Evolutionary conservation across 2,797 vertebrate species (phyloP), one percentile per base, ranked within the genome.

Genomic region (Aldrovandia affinis): DNA sequence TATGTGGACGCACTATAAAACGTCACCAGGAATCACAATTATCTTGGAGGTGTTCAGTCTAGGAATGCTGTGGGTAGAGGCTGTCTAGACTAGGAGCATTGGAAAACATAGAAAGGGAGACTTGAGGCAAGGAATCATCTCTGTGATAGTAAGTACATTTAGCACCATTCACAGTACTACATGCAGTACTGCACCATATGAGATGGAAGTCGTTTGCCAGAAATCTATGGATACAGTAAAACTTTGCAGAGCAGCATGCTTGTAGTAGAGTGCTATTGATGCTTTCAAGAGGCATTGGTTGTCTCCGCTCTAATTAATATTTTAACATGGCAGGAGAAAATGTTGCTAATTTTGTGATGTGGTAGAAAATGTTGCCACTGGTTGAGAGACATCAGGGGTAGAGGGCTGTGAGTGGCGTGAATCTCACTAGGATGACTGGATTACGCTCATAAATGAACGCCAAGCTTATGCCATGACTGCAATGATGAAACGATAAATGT

Each of bases 371-470:
- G 8, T 20, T 55, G 10, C 57, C 33, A 42, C 33, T 81, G 33
- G 80, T 20, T 25, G 20, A 59, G n/a, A 30, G 4, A n/a, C n/a
- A 33, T 7, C 57, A 59, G 57, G 33, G 15, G 18, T 39, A 20
- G 20, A 25, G 20, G 55, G 55, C 80, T 36, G 55, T 81, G 20
- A 25, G 20, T 33, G 55, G 55, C 22, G 55, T 81, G 55, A 25
- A 39, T 61, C 55, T 61, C 80, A 61, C 57, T 42, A 55, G 54
- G 80, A 36, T 18, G 20, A 36, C 80, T 81, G 55, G 36, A 54
- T 63, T 81, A 59, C 54, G 39, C 80, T 59, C 12, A 61, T 10
- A 39, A 44, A 22, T 39, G 33, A 61, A 39, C 3, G 12, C 39
- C 25, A n/a, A 33, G 59, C 18, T 63, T 2, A 81, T 42, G 80